Conservation (phyloP, 2,888 invertebrate genomes). For the Conus canariensis region DNA sequence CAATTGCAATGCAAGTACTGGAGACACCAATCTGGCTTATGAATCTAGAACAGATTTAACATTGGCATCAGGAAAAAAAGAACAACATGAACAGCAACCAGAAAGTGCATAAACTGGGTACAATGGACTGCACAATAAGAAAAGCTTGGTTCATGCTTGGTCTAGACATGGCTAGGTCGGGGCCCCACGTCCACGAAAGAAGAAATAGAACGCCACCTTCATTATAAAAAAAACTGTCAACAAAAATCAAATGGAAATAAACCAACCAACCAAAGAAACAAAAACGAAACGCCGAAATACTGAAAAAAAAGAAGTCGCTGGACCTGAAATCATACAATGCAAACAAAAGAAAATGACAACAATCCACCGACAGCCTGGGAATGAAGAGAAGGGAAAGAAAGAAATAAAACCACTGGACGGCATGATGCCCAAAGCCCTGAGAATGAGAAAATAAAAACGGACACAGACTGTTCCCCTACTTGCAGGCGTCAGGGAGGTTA, state of each 20-base stretch:
- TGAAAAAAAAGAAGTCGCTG: not conserved
- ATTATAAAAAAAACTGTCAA: not conserved
- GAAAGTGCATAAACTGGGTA: not conserved
- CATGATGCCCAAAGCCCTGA: slow-evolving; percentile 14
- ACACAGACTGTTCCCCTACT: not conserved
- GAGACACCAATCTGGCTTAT: no score
- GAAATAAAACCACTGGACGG: not conserved
- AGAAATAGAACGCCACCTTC: slow-evolving; percentile 2
- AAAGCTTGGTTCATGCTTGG: slow-evolving; percentile 34
- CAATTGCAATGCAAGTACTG: no score
- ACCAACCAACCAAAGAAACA: not conserved
- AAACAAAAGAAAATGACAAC: not conserved
- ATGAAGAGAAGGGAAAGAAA: no score
- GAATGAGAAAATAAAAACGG: not conserved
- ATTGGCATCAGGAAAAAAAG: not conserved
- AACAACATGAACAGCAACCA: not conserved
- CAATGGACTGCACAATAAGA: slow-evolving; percentile 19
- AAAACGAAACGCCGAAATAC: not conserved
- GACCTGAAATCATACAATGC: slow-evolving; percentile 1
- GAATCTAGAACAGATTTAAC: no score
- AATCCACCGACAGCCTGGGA: not conserved
- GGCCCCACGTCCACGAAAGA: slow-evolving; percentile 15
- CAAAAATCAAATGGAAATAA: not conserved
- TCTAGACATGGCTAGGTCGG: slow-evolving; percentile 4
- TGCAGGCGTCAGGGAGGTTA: not conserved